A percentile compares a stretch with the other conserved stretches of the same genome.
Evolutionary conservation across 2,888 invertebrate species (phyloP).

Genomic region (Caenorhabditis sp.): DNA sequence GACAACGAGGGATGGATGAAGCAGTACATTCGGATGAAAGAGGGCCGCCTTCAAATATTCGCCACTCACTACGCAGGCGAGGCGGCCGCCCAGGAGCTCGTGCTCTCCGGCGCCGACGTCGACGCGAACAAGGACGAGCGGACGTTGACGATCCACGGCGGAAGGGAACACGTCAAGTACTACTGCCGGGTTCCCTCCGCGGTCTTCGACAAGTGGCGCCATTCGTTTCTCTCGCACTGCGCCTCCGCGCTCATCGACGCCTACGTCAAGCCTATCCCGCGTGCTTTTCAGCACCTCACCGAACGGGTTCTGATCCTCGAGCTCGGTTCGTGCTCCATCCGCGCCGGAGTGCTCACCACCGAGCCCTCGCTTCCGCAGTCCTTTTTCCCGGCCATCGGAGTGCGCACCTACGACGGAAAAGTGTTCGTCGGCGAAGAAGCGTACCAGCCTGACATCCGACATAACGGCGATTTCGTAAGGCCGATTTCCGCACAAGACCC

Average conservation of each 20-base stretch:
- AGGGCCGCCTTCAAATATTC: conserved; percentile 82
- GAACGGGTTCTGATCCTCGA: conserved; percentile 81
- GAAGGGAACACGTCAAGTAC: conserved; percentile 66
- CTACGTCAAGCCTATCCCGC: conserved; percentile 81
- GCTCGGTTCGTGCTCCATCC: conserved; percentile 82
- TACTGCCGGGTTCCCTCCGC: conserved; percentile 70
- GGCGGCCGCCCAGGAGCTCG: conserved; percentile 74
- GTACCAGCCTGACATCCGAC: conserved; percentile 76
- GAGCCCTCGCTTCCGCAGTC: conserved; percentile 82
- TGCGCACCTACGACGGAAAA: conserved; percentile 65
- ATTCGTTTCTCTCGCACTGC: conserved; percentile 82
- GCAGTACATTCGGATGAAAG: conserved; percentile 82
- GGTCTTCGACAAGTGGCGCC: conserved; percentile 81
- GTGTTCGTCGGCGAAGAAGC: conserved; percentile 74
- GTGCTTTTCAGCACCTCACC: conserved; percentile 76
- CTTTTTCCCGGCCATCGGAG: conserved; percentile 82
- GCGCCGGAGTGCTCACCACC: conserved; percentile 81
- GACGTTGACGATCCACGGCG: conserved; percentile 73
- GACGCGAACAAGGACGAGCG: conserved; percentile 75
- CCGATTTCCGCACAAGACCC: conserved; percentile 81
- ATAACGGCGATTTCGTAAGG: conserved; percentile 79
- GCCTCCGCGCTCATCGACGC: conserved; percentile 80
- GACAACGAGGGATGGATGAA: conserved; percentile 83
- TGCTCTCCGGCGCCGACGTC: conserved; percentile 75
- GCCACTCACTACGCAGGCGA: conserved; percentile 79